Base-by-base conservation (phyloP, 2,797 vertebrate species). In the Nannoperca australis region DNA sequence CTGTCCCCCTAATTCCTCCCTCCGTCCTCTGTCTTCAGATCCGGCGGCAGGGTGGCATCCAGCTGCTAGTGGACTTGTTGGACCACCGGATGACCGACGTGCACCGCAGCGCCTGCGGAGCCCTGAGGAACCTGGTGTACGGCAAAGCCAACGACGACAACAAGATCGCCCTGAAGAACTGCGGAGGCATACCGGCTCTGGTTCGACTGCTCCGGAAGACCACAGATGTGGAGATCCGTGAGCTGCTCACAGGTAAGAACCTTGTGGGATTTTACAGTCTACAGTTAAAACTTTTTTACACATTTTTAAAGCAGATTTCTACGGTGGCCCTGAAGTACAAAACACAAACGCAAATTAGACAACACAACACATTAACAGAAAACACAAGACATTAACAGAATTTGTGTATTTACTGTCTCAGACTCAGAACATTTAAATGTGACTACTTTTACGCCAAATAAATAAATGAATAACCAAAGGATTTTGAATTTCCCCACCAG, bases 121-220 rank as follows among this genome's bases (percentile, higher is more conserved):
- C 98, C 30, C 91, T 99, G 91, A 95, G 97, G 78, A 99, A 99
- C 90, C 88, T 99, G 90, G 98, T 99, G 0, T 99, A 99, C 12
- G 98, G 98, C 71, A 99, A 99, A 66, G 98, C 97, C 84, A 99
- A 99, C 0, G 98, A 99, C 2, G 98, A 99, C 92, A 99, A 99
- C 94, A 99, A 99, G 94, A 98, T 99, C 9, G 96, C 98, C 79
- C 95, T 99, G 91, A 99, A 99, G 91, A 99, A 98, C 94, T 99
- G 97, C 22, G 98, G 97, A 0, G 98, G 98, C 50, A 99, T 99
- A 73, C 98, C 98, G 0, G 97, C 97, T 11, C 94, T 99, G 86
- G 98, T 99, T 77, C 96, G 98, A 60, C 94, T 99, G 77, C 97
- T 99, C 18, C 96, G 98, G 68, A 99, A 99, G 93, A 97, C 97